phyloP scores from a whole-genome alignment of 2,888 invertebrate genomes.

The Sinodicranocentrus sp. region DNA sequence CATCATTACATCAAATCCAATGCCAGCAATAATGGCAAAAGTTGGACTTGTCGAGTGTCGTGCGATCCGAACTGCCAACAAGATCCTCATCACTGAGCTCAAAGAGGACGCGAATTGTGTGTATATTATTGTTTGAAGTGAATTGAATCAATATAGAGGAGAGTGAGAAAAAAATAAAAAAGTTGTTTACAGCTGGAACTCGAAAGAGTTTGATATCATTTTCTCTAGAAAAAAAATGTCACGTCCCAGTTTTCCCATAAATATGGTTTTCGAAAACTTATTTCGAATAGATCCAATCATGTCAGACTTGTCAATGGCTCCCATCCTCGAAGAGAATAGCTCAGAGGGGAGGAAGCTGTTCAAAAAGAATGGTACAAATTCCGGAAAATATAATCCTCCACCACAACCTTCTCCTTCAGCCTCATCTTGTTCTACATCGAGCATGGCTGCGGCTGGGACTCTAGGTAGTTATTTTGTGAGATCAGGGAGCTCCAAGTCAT shows the following conservation, averaged over 20 bases:
- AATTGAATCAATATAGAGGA: constrained; percentile 29
- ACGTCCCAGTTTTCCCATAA: constrained; percentile 62
- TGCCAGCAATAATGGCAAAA: no score
- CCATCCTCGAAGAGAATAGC: constrained; percentile 61
- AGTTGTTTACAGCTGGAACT: constrained; percentile 15
- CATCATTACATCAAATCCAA: no score
- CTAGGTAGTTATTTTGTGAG: constrained; percentile 65
- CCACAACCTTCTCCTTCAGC: constrained; percentile 28
- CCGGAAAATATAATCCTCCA: constrained; percentile 59
- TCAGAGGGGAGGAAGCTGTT: constrained; percentile 66
- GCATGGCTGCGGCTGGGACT: constrained; percentile 15
- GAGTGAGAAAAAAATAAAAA: constrained; percentile 18
- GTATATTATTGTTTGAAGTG: constrained; percentile 6
- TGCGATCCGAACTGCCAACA: no score
- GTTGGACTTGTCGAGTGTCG: not conserved
- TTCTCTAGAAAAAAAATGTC: constrained; percentile 36
- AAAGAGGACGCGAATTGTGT: no score
- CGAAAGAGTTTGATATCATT: constrained; percentile 20
- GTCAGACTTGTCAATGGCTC: constrained; percentile 62
- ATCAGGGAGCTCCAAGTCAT: constrained; percentile 74
- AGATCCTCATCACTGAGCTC: no score
- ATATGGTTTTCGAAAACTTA: constrained; percentile 73
- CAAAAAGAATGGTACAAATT: constrained; percentile 68
- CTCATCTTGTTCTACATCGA: constrained; percentile 39
- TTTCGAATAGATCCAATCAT: constrained; percentile 69